Conservation (phyloP, 2,113 vertebrate genomes). For the Illadopsis cleaveri region DNA sequence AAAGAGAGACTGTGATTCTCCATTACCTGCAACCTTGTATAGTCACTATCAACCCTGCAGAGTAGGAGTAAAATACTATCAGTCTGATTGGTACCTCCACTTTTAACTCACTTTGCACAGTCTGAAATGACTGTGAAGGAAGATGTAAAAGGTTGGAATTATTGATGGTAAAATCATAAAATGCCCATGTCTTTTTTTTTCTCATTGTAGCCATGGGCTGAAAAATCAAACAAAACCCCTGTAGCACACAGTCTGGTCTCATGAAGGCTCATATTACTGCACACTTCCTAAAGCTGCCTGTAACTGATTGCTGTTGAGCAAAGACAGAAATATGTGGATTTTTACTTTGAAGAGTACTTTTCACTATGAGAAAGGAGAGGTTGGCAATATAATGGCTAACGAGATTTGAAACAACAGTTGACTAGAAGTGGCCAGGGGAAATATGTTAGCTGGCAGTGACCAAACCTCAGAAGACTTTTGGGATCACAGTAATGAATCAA, state of each 20-base stretch:
- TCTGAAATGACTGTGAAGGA: slow-evolving; percentile 2
- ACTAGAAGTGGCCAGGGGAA: neutral
- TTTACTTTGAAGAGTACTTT: neutral
- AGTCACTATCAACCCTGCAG: neutral
- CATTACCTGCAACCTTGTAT: neutral
- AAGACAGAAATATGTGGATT: neutral
- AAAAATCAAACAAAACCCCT: neutral
- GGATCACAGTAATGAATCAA: neutral
- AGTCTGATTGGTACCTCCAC: slow-evolving; percentile 18
- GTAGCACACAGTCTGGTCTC: neutral
- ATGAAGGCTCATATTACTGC: neutral
- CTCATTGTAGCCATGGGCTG: neutral
- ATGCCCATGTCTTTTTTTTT: neutral
- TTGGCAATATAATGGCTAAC: neutral
- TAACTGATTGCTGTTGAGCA: neutral
- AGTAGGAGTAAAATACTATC: slow-evolving; percentile 44
- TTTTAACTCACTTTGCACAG: neutral
- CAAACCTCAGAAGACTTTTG: neutral
- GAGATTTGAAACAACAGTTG: neutral
- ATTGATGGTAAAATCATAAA: neutral
- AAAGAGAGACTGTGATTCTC: slow-evolving; percentile 26
- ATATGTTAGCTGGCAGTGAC: neutral
- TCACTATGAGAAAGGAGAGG: neutral
- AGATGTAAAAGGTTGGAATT: neutral
- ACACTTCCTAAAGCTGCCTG: neutral